Percentiles rank a stretch among this genome's conserved stretches.
phyloP scores from a whole-genome alignment of 2,113 vertebrate genomes.

The Centropus bengalensis region DNA sequence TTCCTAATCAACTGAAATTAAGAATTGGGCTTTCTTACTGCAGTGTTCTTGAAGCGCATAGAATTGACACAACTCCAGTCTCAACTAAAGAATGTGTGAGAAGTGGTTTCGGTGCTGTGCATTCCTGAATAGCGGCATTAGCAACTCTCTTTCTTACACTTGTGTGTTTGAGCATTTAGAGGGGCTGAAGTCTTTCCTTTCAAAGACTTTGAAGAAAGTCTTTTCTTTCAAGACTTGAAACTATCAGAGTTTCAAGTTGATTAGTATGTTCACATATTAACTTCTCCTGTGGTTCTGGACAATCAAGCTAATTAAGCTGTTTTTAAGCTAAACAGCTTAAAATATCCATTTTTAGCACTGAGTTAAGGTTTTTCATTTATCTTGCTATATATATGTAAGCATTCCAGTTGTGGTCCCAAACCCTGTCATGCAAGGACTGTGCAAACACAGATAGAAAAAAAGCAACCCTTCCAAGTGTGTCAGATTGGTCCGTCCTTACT shows the following conservation, averaged over 20 bases:
- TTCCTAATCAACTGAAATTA: not conserved
- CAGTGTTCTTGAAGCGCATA: not conserved
- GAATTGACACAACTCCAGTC: not conserved
- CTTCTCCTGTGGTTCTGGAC: not conserved
- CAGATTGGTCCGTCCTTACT: not conserved
- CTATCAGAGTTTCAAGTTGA: not conserved
- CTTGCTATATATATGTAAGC: not conserved
- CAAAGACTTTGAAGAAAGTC: not conserved
- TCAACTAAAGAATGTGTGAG: not conserved
- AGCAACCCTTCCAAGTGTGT: not conserved
- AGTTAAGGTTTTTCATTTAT: not conserved
- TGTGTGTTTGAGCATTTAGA: not conserved
- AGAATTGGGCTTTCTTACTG: not conserved
- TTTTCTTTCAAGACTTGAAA: not conserved
- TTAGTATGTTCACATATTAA: not conserved
- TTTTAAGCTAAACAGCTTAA: not conserved
- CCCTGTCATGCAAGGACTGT: not conserved
- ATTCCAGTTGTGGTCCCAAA: not conserved
- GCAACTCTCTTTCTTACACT: not conserved
- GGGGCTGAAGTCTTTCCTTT: not conserved
- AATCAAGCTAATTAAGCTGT: not conserved
- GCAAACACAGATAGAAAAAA: not conserved
- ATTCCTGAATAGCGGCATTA: not conserved
- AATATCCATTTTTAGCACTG: not conserved
- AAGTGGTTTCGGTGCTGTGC: not conserved